Percentiles rank a stretch among this genome's conserved stretches.
phyloP scores from a whole-genome alignment of 1,140 invertebrate genomes.

The Atta texana region DNA sequence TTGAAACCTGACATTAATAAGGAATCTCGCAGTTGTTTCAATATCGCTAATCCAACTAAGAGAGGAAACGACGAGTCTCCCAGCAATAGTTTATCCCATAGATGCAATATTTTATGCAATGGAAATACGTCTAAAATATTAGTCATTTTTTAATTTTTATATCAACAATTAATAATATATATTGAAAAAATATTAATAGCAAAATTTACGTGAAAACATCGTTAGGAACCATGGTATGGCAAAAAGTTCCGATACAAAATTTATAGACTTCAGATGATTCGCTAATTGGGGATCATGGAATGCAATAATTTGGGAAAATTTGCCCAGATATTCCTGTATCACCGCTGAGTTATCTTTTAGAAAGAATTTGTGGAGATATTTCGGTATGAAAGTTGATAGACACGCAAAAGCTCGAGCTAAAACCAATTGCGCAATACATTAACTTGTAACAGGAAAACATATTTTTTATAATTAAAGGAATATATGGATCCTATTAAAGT shows the following conservation, averaged over 20 bases:
- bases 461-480: no score
- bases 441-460: no score
- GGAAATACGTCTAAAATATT: conserved; percentile 96
- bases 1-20: conserved; percentile 97
- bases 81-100: conserved; percentile 98
- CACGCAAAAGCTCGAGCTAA: conserved; percentile 97
- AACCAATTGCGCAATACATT: conserved; percentile 76
- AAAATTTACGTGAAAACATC: conserved; percentile 98
- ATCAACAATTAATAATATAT: conserved; percentile 31
- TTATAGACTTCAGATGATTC: conserved; percentile 96
- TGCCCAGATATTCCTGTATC: conserved; percentile 98
- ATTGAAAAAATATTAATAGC: conserved; percentile 32
- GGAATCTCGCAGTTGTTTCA: conserved; percentile 94
- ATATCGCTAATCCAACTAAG: conserved; percentile 97
- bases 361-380: conserved; percentile 99
- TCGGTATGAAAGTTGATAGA: conserved; percentile 97
- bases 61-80: conserved; percentile 98
- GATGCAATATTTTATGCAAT: conserved; percentile 98
- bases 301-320: conserved; percentile 98
- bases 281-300: conserved; percentile 98
- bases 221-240: conserved; percentile 99
- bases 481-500: no score
- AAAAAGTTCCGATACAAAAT: conserved; percentile 99
- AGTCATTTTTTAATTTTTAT: neutral
- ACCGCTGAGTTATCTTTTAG: conserved; percentile 99